Percentiles rank a stretch among this genome's conserved stretches.
Evolutionary conservation across 2,888 invertebrate species (phyloP).

Genomic region (Lithodes maja): DNA sequence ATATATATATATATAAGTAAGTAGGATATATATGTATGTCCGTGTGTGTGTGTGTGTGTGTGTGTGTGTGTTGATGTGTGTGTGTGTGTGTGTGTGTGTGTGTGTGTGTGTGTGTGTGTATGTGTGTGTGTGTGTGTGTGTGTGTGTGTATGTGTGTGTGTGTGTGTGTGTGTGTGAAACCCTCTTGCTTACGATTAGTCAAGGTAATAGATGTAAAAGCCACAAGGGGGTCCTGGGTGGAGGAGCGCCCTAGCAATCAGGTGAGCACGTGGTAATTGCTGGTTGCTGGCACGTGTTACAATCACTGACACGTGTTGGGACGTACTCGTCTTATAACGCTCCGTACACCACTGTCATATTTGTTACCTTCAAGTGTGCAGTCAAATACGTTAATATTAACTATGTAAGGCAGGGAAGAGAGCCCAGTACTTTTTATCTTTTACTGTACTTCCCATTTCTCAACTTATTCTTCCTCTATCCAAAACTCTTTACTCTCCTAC

Average conservation of each 20-base stretch:
- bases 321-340: background rate
- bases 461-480: too few relatives aligned
- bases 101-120: constrained; percentile 28
- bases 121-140: constrained; percentile 35
- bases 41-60: background rate
- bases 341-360: too few relatives aligned
- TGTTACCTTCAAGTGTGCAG: too few relatives aligned
- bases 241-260: background rate
- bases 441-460: too few relatives aligned
- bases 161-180: constrained; percentile 26
- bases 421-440: too few relatives aligned
- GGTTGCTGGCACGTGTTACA: background rate
- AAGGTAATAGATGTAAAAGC: too few relatives aligned
- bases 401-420: too few relatives aligned
- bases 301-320: background rate
- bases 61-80: background rate
- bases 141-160: constrained; percentile 35
- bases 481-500: too few relatives aligned
- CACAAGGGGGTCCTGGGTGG: too few relatives aligned
- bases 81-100: constrained; percentile 17
- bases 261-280: background rate
- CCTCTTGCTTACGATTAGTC: background rate
- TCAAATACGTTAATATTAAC: too few relatives aligned
- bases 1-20: too few relatives aligned
- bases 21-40: background rate